A percentile compares a stretch with the other conserved stretches of the same genome.
Evolutionary conservation across 2,797 vertebrate genomes (phyloP).

Genomic region (Anabas testudineus): DNA sequence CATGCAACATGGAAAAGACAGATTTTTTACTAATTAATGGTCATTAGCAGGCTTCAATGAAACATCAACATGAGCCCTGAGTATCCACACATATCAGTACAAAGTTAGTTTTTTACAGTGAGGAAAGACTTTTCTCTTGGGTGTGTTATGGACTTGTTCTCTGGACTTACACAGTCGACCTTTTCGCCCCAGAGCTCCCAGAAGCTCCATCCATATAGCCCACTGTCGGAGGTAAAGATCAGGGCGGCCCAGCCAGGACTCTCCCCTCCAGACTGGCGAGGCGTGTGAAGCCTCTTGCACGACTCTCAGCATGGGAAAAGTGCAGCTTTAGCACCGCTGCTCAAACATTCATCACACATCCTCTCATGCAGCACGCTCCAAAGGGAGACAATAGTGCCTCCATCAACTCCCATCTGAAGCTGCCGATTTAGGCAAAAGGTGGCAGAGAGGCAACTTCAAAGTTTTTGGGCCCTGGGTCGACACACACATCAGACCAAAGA

Average conservation of each 20-base stretch:
- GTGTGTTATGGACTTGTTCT: conserved; percentile 43
- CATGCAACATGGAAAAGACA: conserved; percentile 38
- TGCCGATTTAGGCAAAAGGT: conserved; percentile 75
- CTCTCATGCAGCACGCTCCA: conserved; percentile 66
- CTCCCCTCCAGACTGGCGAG: conserved; percentile 65
- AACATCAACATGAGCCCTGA: conserved; percentile 30
- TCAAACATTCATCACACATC: conserved; percentile 81
- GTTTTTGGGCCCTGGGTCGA: conserved; percentile 60
- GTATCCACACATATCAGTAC: conserved; percentile 33
- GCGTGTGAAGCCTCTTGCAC: conserved; percentile 77
- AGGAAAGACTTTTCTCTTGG: conserved; percentile 39
- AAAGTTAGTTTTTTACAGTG: conserved; percentile 43
- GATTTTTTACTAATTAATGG: conserved; percentile 49
- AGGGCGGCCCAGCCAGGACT: conserved; percentile 63
- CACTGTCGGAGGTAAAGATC: conserved; percentile 67
- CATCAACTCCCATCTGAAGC: conserved; percentile 72
- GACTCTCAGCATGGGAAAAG: conserved; percentile 78
- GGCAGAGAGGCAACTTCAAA: conserved; percentile 80
- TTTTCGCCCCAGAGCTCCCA: conserved; percentile 57
- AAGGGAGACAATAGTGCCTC: conserved; percentile 73
- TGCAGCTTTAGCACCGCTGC: conserved; percentile 75
- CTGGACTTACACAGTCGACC: conserved; percentile 57
- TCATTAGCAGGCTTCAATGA: conserved; percentile 59
- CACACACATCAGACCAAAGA: conserved; percentile 56
- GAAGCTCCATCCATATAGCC: conserved; percentile 58